phyloP scores from a whole-genome alignment of 1,140 invertebrate species.

The Cydia splendana region DNA sequence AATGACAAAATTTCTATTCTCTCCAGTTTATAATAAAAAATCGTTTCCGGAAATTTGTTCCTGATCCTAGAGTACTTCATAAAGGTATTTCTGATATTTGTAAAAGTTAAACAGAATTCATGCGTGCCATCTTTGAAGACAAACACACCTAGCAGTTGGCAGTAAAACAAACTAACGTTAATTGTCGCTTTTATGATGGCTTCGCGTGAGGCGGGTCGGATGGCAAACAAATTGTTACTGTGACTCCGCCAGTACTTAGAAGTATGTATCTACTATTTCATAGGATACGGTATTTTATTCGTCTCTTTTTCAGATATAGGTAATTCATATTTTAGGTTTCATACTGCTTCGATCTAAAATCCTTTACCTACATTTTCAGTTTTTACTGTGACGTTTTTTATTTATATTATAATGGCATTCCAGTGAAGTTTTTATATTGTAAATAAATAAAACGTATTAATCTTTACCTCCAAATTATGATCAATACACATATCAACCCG shows the following conservation, averaged over 20 bases:
- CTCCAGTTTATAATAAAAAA: constrained; percentile 14
- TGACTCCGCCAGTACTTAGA: neutral
- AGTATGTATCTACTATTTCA: neutral
- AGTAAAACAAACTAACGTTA: constrained; percentile 69
- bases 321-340: constrained; percentile 24
- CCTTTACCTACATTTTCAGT: too few species aligned
- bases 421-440: too few species aligned
- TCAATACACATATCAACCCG: too few species aligned
- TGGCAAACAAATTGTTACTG: constrained; percentile 56
- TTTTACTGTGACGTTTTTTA: too few species aligned
- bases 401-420: too few species aligned
- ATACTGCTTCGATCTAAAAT: too few species aligned
- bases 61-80: neutral
- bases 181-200: constrained; percentile 70
- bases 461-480: too few species aligned
- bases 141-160: constrained; percentile 51
- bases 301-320: constrained; percentile 1
- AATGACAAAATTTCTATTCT: constrained; percentile 50
- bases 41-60: neutral
- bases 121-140: constrained; percentile 63
- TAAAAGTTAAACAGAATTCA: constrained; percentile 29
- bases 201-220: constrained; percentile 63
- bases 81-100: neutral
- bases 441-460: too few species aligned
- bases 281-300: constrained; percentile 21